Percentiles rank a stretch among this genome's conserved stretches.
Evolutionary conservation across 2,888 invertebrate genomes (phyloP).

Genomic region (Parnassius glacialis): DNA sequence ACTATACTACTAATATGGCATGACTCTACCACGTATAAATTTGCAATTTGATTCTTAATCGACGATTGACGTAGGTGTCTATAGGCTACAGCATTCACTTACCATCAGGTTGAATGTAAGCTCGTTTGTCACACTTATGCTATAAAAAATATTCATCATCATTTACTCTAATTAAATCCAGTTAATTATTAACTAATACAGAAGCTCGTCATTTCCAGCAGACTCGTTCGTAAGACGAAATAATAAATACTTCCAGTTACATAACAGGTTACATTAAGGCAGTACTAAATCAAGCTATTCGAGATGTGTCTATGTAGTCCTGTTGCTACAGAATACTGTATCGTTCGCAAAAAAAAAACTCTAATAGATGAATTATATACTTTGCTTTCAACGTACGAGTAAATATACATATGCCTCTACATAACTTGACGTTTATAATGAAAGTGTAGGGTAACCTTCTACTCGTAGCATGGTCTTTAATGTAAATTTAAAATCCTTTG

Average conservation of each 20-base stretch:
- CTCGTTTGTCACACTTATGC: no score
- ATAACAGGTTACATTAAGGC: conserved; percentile 79
- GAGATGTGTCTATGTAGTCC: conserved; percentile 62
- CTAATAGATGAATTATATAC: neutral
- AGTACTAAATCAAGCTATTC: conserved; percentile 74
- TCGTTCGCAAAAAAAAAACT: conserved; percentile 42
- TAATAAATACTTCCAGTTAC: conserved; percentile 78
- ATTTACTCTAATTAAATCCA: conserved; percentile 37
- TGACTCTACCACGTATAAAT: no score
- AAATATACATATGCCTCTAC: neutral
- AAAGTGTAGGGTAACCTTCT: neutral
- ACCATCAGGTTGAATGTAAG: no score
- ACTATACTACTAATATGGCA: no score
- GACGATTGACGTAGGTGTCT: no score
- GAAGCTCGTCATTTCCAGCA: conserved; percentile 60
- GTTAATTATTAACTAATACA: conserved; percentile 72
- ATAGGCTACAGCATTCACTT: no score
- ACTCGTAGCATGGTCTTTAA: conserved; percentile 7
- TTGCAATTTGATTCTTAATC: no score
- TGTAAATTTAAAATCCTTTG: conserved; percentile 13
- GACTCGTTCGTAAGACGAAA: conserved; percentile 66
- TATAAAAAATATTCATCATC: no score
- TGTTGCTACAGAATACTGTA: conserved; percentile 46
- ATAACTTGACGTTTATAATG: neutral
- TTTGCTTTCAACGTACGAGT: no score